phyloP scores from a whole-genome alignment of 2,888 invertebrate genomes.

The Argynnis bischoffii region DNA sequence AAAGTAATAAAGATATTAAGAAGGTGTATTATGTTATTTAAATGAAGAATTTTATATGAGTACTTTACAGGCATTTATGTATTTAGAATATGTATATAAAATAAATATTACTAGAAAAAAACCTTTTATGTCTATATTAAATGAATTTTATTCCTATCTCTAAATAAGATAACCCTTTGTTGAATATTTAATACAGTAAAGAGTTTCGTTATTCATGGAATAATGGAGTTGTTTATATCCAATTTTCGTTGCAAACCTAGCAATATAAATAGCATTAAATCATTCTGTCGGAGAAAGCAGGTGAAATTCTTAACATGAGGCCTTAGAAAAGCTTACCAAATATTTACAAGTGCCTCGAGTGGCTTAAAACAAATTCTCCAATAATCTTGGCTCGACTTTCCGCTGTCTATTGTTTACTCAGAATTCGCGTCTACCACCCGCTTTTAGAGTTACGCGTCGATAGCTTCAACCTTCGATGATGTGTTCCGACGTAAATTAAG shows the following conservation, averaged over 20 bases:
- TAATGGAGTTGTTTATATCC: conserved; percentile 36
- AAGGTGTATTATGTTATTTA: too few species aligned
- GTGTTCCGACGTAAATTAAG: conserved; percentile 2
- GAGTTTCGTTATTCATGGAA: conserved; percentile 29
- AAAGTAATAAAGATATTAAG: too few species aligned
- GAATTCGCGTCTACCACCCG: conserved; percentile 68
- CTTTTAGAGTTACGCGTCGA: conserved; percentile 41
- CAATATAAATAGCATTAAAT: conserved; percentile 66
- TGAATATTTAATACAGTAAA: conserved; percentile 17
- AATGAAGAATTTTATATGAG: too few species aligned
- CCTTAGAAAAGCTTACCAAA: conserved; percentile 75
- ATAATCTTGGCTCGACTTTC: conserved; percentile 74
- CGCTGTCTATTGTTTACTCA: conserved; percentile 71
- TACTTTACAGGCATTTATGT: too few species aligned
- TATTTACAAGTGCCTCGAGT: conserved; percentile 78
- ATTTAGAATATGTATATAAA: too few species aligned
- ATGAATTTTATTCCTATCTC: conserved; percentile 11
- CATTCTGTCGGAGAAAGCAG: conserved; percentile 57
- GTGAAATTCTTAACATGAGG: conserved; percentile 61
- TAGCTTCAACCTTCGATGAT: conserved; percentile 36
- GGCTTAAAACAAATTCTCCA: conserved; percentile 80
- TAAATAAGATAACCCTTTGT: conserved; percentile 18
- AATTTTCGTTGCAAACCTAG: conserved; percentile 40
- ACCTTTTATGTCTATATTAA: not conserved
- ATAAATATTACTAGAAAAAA: not conserved